Percentiles rank a stretch among this genome's conserved stretches.
Evolutionary conservation across 2,797 vertebrate species (phyloP).

Genomic region (Danio tinwini): DNA sequence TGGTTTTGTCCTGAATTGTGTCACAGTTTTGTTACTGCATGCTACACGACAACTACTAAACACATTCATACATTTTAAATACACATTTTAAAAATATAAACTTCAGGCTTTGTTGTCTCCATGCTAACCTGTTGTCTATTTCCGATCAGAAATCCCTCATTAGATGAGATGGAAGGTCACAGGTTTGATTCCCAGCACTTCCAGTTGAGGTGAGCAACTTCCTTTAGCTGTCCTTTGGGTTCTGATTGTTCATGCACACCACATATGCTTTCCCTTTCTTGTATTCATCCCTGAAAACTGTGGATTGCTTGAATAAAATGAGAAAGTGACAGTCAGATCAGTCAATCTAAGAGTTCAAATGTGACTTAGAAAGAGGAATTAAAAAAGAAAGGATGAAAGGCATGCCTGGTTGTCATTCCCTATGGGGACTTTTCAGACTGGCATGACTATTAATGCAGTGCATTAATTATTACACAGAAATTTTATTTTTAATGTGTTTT

Average conservation of each 20-base stretch:
- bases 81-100: slow-evolving; percentile 31
- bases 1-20: background rate
- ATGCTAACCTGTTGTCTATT: slow-evolving; percentile 63
- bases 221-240: background rate
- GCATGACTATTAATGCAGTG: background rate
- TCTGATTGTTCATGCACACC: background rate
- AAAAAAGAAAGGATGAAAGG: background rate
- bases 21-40: slow-evolving; percentile 51
- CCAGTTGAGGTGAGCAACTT: slow-evolving; percentile 79
- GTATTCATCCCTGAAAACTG: background rate
- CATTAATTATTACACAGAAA: slow-evolving; percentile 2
- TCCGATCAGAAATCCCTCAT: slow-evolving; percentile 77
- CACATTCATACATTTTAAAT: background rate
- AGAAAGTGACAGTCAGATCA: background rate
- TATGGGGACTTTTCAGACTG: background rate
- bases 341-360: slow-evolving; percentile 7
- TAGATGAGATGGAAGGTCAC: slow-evolving; percentile 80
- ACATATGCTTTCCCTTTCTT: background rate
- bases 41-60: slow-evolving; percentile 3
- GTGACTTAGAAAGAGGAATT: slow-evolving; percentile 1
- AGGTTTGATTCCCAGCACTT: slow-evolving; percentile 82
- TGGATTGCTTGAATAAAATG: background rate
- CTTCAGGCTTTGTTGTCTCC: slow-evolving; percentile 30
- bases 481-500: no score
- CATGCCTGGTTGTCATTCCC: background rate